phyloP scores from a whole-genome alignment of 2,113 vertebrate genomes.

The Brachypteracias leptosomus region DNA sequence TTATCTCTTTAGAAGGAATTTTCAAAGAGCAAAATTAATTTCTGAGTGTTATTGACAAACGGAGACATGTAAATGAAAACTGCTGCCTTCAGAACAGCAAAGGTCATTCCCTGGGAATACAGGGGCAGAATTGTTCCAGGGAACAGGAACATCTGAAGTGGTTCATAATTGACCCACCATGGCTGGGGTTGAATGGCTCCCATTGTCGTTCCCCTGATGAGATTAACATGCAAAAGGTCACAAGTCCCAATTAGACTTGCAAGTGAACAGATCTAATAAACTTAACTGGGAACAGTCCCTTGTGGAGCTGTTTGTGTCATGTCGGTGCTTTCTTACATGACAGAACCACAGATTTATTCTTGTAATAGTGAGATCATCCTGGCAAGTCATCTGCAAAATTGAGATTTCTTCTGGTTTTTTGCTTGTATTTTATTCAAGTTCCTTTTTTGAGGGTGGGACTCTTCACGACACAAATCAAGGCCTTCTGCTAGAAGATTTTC shows the following conservation, averaged over 20 bases:
- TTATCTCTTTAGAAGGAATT: not conserved
- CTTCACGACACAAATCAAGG: too few species aligned
- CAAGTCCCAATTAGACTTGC: not conserved
- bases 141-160: not conserved
- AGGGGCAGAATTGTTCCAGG: not conserved
- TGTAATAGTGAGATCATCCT: not conserved
- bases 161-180: not conserved
- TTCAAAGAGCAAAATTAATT: not conserved
- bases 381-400: not conserved
- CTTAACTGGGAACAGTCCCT: not conserved
- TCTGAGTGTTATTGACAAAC: not conserved
- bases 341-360: not conserved
- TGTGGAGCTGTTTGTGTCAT: not conserved
- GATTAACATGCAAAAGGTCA: conserved; percentile 1
- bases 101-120: not conserved
- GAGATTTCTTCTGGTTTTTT: too few species aligned
- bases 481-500: not conserved
- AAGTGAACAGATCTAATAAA: not conserved
- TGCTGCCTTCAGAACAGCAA: not conserved
- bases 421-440: too few species aligned
- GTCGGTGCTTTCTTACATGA: not conserved
- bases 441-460: too few species aligned
- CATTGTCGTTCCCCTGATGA: not conserved
- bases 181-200: not conserved
- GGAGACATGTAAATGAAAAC: not conserved